Conservation (phyloP, 2,888 invertebrate genomes). For the Hypomecis atomaria region DNA sequence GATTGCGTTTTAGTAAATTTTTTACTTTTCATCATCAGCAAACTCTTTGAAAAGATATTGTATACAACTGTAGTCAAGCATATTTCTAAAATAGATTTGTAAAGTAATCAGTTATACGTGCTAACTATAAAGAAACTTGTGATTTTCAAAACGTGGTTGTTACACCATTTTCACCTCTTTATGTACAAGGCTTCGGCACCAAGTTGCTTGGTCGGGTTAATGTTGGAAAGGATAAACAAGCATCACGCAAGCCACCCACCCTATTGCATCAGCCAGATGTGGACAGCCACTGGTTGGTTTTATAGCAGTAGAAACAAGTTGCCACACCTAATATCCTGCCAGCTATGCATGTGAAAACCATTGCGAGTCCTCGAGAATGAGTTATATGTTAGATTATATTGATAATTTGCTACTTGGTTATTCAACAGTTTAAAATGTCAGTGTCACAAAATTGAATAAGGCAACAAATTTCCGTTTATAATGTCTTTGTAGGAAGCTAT, state of each 20-base stretch:
- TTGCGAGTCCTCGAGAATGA: slow-evolving; percentile 37
- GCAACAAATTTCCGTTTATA: slow-evolving; percentile 10
- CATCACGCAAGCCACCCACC: slow-evolving; percentile 65
- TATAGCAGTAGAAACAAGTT: slow-evolving; percentile 57
- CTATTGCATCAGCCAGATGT: slow-evolving; percentile 80
- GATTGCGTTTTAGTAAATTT: no score
- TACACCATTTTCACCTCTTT: slow-evolving; percentile 54
- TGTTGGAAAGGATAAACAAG: slow-evolving; percentile 59
- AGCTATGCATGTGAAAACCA: slow-evolving; percentile 47
- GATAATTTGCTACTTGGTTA: slow-evolving; percentile 9
- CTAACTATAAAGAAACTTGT: slow-evolving; percentile 42
- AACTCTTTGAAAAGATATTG: not conserved
- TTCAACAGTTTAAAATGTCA: slow-evolving; percentile 41
- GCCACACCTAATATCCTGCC: slow-evolving; percentile 55
- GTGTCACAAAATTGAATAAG: slow-evolving; percentile 36
- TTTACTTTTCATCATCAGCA: not conserved
- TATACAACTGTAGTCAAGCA: not conserved
- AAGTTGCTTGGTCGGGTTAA: slow-evolving; percentile 51
- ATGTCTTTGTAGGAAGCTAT: slow-evolving; percentile 11
- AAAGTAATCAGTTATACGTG: slow-evolving; percentile 29
- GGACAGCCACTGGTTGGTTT: slow-evolving; percentile 64
- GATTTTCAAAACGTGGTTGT: slow-evolving; percentile 37
- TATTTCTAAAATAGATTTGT: slow-evolving; percentile 10
- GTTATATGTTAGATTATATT: slow-evolving; percentile 28
- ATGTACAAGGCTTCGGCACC: slow-evolving; percentile 46